phyloP scores from a whole-genome alignment of 2,888 invertebrate species.

The Rhamphomyia laevipes region DNA sequence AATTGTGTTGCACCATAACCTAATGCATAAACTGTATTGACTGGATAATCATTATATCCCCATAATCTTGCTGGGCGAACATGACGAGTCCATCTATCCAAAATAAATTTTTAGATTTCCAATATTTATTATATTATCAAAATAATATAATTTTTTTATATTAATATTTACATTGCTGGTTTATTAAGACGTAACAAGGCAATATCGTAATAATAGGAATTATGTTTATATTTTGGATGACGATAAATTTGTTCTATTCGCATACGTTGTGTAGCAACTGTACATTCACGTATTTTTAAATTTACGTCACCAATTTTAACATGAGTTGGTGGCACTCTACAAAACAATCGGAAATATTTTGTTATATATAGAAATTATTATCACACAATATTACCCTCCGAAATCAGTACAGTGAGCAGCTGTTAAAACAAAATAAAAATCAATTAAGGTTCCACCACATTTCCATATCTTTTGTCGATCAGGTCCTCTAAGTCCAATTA shows the following conservation, averaged over 20 bases:
- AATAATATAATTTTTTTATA: too few species aligned
- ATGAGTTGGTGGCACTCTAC: slow-evolving; percentile 27
- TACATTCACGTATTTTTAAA: slow-evolving; percentile 29
- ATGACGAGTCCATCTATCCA: background rate
- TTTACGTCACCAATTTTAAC: slow-evolving; percentile 42
- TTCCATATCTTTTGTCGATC: background rate
- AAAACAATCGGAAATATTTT: too few species aligned
- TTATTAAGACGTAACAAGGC: slow-evolving; percentile 43
- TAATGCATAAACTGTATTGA: slow-evolving; percentile 38
- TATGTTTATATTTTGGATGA: slow-evolving; percentile 37
- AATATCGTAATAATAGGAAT: slow-evolving; percentile 49
- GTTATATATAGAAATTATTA: too few species aligned
- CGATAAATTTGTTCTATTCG: slow-evolving; percentile 28
- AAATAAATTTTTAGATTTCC: too few species aligned
- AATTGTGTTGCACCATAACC: slow-evolving; percentile 44
- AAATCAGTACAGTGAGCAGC: slow-evolving; percentile 6
- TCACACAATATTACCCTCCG: slow-evolving; percentile 4
- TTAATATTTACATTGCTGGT: slow-evolving; percentile 3
- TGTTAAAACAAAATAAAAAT: slow-evolving; percentile 5
- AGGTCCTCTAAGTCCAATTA: background rate
- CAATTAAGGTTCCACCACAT: slow-evolving; percentile 7
- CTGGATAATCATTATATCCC: slow-evolving; percentile 22
- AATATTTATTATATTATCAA: too few species aligned
- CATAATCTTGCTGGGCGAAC: slow-evolving; percentile 44
- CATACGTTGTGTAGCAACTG: slow-evolving; percentile 32